These are phyloP conservation scores for Argyresthia albistria DNA, from an alignment of 2,888 invertebrate species.

Conservation along the genomic window DNA sequence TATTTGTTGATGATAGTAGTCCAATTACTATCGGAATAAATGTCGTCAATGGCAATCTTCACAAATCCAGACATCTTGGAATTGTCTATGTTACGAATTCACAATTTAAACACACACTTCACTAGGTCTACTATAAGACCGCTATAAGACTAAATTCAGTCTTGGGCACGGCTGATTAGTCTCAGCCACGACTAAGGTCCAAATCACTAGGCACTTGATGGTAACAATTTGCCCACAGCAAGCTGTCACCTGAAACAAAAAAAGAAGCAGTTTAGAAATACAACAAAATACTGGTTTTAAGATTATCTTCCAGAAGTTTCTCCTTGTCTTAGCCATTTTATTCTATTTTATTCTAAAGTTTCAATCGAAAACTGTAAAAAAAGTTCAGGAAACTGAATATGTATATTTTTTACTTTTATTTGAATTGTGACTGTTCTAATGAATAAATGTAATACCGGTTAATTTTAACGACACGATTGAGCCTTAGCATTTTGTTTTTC, in stretches of 20 bases:
- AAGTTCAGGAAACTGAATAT: no score
- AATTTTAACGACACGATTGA: conserved; percentile 18
- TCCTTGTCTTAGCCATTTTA: no score
- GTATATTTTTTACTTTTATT: no score
- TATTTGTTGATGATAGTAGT: conserved; percentile 78
- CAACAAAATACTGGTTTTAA: not conserved
- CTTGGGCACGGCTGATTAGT: conserved; percentile 11
- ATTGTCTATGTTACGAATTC: conserved; percentile 13
- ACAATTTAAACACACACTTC: conserved; percentile 7
- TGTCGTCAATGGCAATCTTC: conserved; percentile 76
- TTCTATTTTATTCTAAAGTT: no score
- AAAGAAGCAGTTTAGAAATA: conserved; percentile 7
- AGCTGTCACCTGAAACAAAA: conserved; percentile 57
- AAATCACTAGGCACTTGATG: conserved; percentile 15
- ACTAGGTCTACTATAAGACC: conserved; percentile 7
- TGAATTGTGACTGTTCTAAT: no score
- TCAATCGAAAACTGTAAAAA: no score
- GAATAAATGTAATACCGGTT: conserved; percentile 19
- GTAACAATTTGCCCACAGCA: conserved; percentile 49
- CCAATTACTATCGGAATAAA: conserved; percentile 75
- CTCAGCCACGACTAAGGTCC: conserved; percentile 12
- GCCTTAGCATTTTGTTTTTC: conserved; percentile 15
- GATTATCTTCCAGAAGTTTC: no score
- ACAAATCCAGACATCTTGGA: conserved; percentile 75
- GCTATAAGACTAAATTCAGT: not conserved